A percentile compares a stretch with the other conserved stretches of the same genome.
Conservation (phyloP, 2,888 invertebrate species). For the Scaptomyza flava region DNA sequence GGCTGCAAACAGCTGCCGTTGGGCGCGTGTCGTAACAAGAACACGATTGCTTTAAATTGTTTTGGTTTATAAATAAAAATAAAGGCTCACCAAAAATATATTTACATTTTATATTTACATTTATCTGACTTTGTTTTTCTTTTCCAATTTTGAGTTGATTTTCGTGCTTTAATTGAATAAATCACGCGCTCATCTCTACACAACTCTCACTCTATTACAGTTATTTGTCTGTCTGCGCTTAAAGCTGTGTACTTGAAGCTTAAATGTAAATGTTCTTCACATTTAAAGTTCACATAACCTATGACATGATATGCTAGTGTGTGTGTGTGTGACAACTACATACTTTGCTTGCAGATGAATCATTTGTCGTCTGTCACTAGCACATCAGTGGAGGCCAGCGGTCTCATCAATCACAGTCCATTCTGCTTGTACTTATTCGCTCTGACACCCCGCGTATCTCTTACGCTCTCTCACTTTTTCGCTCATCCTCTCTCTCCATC, state of each 20-base stretch:
- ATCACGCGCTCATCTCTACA: background rate
- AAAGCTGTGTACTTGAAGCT: constrained; percentile 38
- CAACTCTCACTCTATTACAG: constrained; percentile 20
- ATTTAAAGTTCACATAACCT: constrained; percentile 55
- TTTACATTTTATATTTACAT: too few species aligned
- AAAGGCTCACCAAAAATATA: too few species aligned
- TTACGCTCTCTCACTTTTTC: too few species aligned
- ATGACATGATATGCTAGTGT: constrained; percentile 11
- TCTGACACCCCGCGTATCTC: too few species aligned
- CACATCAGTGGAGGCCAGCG: constrained; percentile 68
- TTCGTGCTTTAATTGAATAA: background rate
- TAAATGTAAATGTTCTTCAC: constrained; percentile 50
- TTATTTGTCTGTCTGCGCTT: constrained; percentile 51
- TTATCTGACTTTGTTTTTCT: too few species aligned
- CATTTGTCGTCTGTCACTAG: constrained; percentile 69
- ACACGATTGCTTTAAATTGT: background rate
- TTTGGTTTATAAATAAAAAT: too few species aligned
- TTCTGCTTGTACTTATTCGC: constrained; percentile 22
- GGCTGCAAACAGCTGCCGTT: constrained; percentile 8
- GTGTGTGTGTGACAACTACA: constrained; percentile 20
- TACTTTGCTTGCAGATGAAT: constrained; percentile 51
- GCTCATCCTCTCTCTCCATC: constrained; percentile 12
- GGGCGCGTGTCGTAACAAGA: constrained; percentile 4
- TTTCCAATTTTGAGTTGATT: background rate
- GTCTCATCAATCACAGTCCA: constrained; percentile 53